Evolutionary conservation across 2,797 vertebrate species (phyloP).

Genomic region (Sandelia bainsii): DNA sequence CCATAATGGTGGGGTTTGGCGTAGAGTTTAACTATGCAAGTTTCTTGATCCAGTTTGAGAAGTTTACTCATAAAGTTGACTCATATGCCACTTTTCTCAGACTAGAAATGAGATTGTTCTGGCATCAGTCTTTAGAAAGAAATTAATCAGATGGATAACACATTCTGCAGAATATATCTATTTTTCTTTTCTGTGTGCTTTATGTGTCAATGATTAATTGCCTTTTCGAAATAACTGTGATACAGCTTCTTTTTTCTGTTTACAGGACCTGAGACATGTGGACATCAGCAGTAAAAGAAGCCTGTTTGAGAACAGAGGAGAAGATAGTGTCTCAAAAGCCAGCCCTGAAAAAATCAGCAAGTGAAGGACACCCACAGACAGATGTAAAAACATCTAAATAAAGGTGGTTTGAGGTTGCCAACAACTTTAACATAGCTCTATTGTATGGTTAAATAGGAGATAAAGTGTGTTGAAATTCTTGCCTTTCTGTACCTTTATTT

Average conservation of each 20-base stretch:
- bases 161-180: background rate
- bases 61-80: background rate
- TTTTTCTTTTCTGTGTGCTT: background rate
- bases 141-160: background rate
- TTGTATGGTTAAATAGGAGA: background rate
- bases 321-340: conserved; percentile 41
- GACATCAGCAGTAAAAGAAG: conserved; percentile 82
- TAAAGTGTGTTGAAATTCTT: background rate
- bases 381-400: background rate
- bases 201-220: too few species aligned
- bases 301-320: conserved; percentile 77
- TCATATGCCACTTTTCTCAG: background rate
- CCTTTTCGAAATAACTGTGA: background rate
- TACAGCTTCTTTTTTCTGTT: background rate
- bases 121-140: background rate
- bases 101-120: background rate
- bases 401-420: background rate
- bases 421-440: background rate
- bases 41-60: too few species aligned
- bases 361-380: conserved; percentile 30
- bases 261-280: conserved; percentile 81
- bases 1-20: background rate
- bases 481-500: conserved; percentile 8
- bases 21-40: too few species aligned
- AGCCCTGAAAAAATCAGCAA: conserved; percentile 54